Conservation (phyloP, 35 echinoderm and acorn worm species). For the Heliocidaris tuberculata region DNA sequence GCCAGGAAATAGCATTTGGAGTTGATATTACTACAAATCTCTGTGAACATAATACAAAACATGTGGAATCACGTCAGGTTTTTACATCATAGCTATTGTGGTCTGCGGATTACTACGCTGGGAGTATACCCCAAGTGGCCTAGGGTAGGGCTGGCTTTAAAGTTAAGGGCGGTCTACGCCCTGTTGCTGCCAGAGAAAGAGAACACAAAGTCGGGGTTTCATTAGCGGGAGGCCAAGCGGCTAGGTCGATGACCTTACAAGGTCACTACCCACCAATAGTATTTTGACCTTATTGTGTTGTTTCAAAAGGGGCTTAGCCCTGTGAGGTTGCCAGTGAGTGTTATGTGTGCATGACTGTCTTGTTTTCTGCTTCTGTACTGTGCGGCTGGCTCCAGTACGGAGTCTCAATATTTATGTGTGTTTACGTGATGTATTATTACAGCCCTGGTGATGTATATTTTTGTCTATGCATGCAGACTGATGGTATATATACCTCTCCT, state of each 20-base stretch:
- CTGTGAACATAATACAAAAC: neutral
- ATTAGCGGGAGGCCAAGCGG: neutral
- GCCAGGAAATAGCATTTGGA: slow-evolving; percentile 43
- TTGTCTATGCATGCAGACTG: slow-evolving; percentile 15
- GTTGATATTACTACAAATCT: slow-evolving; percentile 43
- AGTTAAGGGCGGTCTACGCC: slow-evolving; percentile 14
- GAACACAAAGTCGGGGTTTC: slow-evolving; percentile 19
- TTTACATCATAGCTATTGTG: slow-evolving; percentile 30
- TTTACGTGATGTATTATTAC: slow-evolving; percentile 1
- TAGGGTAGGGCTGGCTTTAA: slow-evolving; percentile 19
- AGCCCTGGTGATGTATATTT: neutral
- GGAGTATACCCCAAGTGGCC: neutral
- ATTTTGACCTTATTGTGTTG: slow-evolving; percentile 34
- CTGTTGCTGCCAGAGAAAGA: neutral
- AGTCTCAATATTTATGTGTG: slow-evolving; percentile 5
- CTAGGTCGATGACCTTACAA: slow-evolving; percentile 2
- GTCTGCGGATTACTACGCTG: neutral
- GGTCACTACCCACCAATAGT: slow-evolving; percentile 31
- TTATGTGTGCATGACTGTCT: neutral
- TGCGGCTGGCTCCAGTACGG: neutral
- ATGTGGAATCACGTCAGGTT: slow-evolving; percentile 27
- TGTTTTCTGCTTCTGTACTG: neutral
- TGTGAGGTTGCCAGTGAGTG: neutral
- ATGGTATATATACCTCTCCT: neutral
- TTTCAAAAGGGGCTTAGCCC: neutral